Percentiles rank a stretch among this genome's conserved stretches.
Evolutionary conservation across 2,113 vertebrate genomes (phyloP).

Genomic region (Colinus virginianus): DNA sequence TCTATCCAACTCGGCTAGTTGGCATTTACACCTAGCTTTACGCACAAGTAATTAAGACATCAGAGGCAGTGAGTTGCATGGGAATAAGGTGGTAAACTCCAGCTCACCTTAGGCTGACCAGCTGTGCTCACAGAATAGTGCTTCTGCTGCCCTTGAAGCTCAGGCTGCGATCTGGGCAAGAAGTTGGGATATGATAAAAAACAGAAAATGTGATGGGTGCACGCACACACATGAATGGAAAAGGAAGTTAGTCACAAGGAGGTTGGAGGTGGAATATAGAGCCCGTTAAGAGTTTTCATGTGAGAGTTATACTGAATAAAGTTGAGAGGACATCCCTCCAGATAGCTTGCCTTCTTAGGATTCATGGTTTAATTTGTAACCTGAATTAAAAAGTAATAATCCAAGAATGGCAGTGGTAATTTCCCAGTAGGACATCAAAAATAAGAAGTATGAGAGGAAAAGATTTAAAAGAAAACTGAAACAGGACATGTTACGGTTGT

Average conservation of each 20-base stretch:
- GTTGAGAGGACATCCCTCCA: background rate
- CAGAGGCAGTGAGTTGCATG: rapidly evolving
- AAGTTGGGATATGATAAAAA: background rate
- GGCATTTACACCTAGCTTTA: background rate
- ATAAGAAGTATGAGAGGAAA: background rate
- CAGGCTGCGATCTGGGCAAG: background rate
- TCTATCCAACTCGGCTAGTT: background rate
- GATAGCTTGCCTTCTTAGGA: background rate
- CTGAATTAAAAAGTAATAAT: background rate
- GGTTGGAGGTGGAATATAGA: background rate
- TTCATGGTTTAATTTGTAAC: background rate
- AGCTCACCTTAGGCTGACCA: background rate
- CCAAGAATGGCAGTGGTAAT: background rate
- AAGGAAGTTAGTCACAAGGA: background rate
- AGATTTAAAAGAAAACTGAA: background rate
- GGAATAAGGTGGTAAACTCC: background rate
- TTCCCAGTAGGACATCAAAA: background rate
- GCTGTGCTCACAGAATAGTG: background rate
- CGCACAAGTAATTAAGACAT: background rate
- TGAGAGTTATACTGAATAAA: background rate
- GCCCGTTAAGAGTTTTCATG: background rate
- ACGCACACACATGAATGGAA: background rate
- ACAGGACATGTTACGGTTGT: background rate
- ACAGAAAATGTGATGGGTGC: background rate
- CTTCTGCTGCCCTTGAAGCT: background rate